phyloP scores from a whole-genome alignment of 2,797 vertebrate genomes.

The Acrossocheilus wenchowensis region DNA sequence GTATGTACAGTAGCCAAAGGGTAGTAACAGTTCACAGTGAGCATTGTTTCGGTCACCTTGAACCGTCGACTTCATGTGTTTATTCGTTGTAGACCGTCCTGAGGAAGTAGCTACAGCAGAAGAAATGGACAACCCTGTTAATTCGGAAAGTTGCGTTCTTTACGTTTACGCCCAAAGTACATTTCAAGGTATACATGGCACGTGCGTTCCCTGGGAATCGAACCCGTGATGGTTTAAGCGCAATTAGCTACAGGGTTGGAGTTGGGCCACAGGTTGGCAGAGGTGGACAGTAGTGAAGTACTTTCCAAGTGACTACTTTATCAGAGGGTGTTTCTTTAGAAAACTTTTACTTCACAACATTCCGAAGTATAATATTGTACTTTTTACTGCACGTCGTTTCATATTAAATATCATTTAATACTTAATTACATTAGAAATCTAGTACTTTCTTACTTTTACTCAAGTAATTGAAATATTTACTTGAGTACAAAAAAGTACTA shows the following conservation, averaged over 20 bases:
- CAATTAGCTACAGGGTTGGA: slow-evolving; percentile 3
- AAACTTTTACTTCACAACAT: no score
- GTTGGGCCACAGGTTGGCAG: background rate
- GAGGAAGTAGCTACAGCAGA: slow-evolving; percentile 20
- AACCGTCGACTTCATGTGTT: background rate
- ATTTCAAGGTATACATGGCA: background rate
- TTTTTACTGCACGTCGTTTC: no score
- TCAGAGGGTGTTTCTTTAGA: no score
- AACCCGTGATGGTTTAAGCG: background rate
- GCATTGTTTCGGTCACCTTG: slow-evolving; percentile 13
- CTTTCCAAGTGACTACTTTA: no score
- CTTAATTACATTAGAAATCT: no score
- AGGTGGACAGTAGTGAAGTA: no score
- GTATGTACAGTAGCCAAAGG: slow-evolving; percentile 12
- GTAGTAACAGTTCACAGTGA: slow-evolving; percentile 23
- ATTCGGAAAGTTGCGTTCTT: background rate
- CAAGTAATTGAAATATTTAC: no score
- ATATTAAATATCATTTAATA: no score
- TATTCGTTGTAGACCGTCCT: background rate
- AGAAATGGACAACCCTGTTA: slow-evolving; percentile 8
- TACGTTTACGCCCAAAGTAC: background rate
- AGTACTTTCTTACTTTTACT: no score
- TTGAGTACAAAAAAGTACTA: no score
- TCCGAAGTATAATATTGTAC: no score
- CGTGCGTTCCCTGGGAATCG: background rate